Conservation (phyloP, 1,140 invertebrate genomes). For the Pogonomyrmex barbatus region DNA sequence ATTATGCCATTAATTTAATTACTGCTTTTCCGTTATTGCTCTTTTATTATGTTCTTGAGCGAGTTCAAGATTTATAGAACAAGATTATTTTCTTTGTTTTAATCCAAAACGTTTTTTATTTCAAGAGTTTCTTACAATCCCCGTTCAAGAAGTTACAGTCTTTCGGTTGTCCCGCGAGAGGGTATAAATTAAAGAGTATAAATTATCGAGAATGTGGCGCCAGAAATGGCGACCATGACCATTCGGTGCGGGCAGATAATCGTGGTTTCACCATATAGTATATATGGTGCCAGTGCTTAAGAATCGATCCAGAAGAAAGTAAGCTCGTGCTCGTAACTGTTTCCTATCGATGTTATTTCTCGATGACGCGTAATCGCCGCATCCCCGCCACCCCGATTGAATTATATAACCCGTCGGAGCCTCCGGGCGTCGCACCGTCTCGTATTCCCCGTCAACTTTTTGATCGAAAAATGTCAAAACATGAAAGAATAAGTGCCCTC, state of each 20-base stretch:
- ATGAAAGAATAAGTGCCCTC: slow-evolving; percentile 39
- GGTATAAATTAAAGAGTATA: slow-evolving; percentile 70
- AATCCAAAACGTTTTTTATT: slow-evolving; percentile 42
- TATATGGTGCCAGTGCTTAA: slow-evolving; percentile 60
- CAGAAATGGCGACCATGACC: slow-evolving; percentile 64
- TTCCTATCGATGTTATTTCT: slow-evolving; percentile 35
- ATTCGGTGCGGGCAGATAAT: slow-evolving; percentile 68
- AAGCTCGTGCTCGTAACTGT: slow-evolving; percentile 56
- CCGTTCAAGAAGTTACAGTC: slow-evolving; percentile 60
- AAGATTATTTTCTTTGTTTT: slow-evolving; percentile 19
- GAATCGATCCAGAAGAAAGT: slow-evolving; percentile 57
- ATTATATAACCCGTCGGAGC: slow-evolving; percentile 69
- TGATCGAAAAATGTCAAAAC: slow-evolving; percentile 63
- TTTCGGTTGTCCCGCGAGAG: slow-evolving; percentile 55
- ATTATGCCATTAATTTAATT: too few species aligned
- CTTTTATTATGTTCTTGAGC: neutral
- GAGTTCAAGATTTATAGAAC: neutral
- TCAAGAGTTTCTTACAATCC: slow-evolving; percentile 33
- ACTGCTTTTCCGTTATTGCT: too few species aligned
- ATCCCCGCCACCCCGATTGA: slow-evolving; percentile 41
- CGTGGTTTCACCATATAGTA: slow-evolving; percentile 59
- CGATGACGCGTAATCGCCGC: slow-evolving; percentile 44
- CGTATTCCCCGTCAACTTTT: slow-evolving; percentile 56
- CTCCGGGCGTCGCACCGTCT: slow-evolving; percentile 23
- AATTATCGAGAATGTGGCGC: slow-evolving; percentile 67